Percentiles rank a stretch among this genome's conserved stretches.
Conservation (phyloP, 2,797 vertebrate species). For the Amblyraja radiata region DNA sequence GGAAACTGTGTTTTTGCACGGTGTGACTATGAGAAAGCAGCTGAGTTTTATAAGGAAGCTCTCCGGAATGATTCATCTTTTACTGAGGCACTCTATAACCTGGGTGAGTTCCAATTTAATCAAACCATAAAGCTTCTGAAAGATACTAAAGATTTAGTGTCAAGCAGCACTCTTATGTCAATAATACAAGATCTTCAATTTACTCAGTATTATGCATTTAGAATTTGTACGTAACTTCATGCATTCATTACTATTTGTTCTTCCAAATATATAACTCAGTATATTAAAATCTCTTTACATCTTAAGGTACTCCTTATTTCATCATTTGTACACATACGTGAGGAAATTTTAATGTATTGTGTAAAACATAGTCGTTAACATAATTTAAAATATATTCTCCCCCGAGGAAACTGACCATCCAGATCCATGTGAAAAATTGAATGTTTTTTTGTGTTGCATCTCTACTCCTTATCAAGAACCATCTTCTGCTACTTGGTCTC, state of each 20-base stretch:
- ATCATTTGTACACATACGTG: neutral
- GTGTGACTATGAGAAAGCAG: conserved; percentile 84
- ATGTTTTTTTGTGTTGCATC: neutral
- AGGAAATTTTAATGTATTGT: neutral
- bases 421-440: neutral
- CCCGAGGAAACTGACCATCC: neutral
- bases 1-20: conserved; percentile 82
- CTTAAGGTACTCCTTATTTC: neutral
- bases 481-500: neutral
- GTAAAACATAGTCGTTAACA: neutral
- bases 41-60: conserved; percentile 92
- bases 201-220: conserved; percentile 37
- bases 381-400: neutral
- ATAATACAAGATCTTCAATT: conserved; percentile 28
- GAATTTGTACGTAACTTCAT: neutral
- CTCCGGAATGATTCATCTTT: conserved; percentile 92
- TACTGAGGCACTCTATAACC: conserved; percentile 91
- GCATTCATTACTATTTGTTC: neutral
- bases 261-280: too few relatives aligned
- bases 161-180: conserved; percentile 38
- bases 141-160: conserved; percentile 34
- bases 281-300: neutral
- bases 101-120: conserved; percentile 61
- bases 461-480: neutral
- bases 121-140: neutral